A percentile compares a stretch with the other conserved stretches of the same genome.
Conservation (phyloP, 2,113 vertebrate species). For the Cryptoleucopteryx plumbea region DNA sequence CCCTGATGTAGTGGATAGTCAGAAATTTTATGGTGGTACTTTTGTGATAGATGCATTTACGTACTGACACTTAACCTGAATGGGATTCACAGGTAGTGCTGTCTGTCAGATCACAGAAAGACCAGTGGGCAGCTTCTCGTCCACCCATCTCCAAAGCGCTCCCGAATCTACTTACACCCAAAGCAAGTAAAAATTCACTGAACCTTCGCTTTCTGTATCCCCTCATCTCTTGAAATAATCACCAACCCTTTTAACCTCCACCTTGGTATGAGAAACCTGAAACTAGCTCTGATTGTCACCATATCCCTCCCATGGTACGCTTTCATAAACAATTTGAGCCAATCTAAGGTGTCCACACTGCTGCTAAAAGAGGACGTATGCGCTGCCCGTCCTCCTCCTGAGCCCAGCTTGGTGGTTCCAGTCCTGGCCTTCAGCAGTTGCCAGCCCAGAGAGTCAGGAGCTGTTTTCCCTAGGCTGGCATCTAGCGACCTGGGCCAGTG, state of each 20-base stretch:
- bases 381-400: not conserved
- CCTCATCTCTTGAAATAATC: not conserved
- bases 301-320: accelerated
- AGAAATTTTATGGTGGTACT: not conserved
- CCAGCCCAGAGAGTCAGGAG: not conserved
- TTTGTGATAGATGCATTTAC: not conserved
- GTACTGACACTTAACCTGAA: not conserved
- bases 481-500: accelerated
- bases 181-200: not conserved
- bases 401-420: not conserved
- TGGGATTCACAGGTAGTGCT: not conserved
- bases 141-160: not conserved
- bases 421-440: not conserved
- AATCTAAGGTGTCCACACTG: not conserved
- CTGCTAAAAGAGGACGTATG: not conserved
- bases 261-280: not conserved
- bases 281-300: not conserved
- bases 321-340: not conserved
- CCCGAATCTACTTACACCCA: not conserved
- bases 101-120: not conserved
- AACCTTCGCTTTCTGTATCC: not conserved
- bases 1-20: not conserved
- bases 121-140: not conserved
- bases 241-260: not conserved
- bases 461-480: not conserved